Base-by-base conservation (phyloP, 2,888 invertebrate species). In the Drosophila emarginata region DNA sequence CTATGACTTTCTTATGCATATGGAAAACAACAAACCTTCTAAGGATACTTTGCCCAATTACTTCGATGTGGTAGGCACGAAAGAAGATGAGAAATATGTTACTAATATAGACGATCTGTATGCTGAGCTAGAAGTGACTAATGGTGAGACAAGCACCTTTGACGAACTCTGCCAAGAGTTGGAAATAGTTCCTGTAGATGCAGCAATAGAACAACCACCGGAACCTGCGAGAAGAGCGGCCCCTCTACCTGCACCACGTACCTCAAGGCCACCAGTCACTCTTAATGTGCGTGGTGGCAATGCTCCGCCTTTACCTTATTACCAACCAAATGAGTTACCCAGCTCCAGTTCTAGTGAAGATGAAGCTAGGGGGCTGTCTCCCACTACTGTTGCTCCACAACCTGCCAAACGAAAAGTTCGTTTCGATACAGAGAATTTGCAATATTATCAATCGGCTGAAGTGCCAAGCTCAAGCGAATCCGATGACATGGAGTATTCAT, bases 321-420 rank as follows among this genome's bases (percentile, higher is more conserved):
- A 87, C 23, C 61, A 64, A 11, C 77, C 77, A 4, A 79, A 67
- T 14, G 84, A 83, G 54, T 62, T 87, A 28, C 72, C 79, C 28
- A 67, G 58, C 54, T 76, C 76, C 39, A 83, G 80, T 59, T 71
- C 74, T 7, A 77, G 80, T 67, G 83, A 86, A 1, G 67, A 51
- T 12, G 75, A 80, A 9, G 53, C 12, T 14, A 68, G 36, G 18
- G 26, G 45, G 23, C 2, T 14, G 23, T n/a, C 28, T 6, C 18
- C 28, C 15, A 7, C 45, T 11, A 11, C 7, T 18, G 45, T 45
- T 45, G 18, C 45, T 6, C 84, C 86, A 28, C 61, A 72, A 40
- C 78, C 82, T 15, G 75, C 87, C n/a, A 78, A 77, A 32, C 71
- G 78, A 0, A 89, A 84, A 57, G 90, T 90, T 3, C 88, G 89